phyloP scores from a whole-genome alignment of 2,113 vertebrate species.

The Sciurus niger region DNA sequence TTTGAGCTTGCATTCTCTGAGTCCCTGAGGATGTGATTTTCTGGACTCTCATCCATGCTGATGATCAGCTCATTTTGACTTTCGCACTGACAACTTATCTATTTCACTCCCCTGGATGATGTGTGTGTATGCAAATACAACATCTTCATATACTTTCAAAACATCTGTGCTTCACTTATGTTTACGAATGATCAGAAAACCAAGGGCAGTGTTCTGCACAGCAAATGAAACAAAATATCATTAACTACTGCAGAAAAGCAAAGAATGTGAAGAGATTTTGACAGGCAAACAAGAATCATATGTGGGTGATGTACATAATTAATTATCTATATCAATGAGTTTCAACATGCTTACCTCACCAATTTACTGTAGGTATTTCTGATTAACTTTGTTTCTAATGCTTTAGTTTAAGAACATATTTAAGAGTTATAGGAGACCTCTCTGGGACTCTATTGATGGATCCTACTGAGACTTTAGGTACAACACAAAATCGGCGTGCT shows the following conservation, averaged over 20 bases:
- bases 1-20: neutral
- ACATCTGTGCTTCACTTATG: neutral
- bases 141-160: neutral
- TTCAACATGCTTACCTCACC: neutral
- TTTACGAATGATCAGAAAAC: neutral
- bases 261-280: neutral
- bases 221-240: neutral
- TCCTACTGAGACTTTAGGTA: conserved; percentile 41
- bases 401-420: neutral
- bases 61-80: neutral
- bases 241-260: neutral
- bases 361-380: neutral
- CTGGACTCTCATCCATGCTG: no score
- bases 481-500: conserved; percentile 1
- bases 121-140: neutral
- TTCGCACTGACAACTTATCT: neutral
- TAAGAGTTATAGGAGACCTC: neutral
- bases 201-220: neutral
- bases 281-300: neutral
- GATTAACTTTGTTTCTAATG: neutral
- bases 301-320: neutral
- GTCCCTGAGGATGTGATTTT: fast-evolving
- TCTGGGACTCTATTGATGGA: neutral
- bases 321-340: neutral
- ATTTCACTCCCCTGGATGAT: neutral